Base-by-base conservation (phyloP, 2,888 invertebrate species). In the Venustoraphidia nigricollis region DNA sequence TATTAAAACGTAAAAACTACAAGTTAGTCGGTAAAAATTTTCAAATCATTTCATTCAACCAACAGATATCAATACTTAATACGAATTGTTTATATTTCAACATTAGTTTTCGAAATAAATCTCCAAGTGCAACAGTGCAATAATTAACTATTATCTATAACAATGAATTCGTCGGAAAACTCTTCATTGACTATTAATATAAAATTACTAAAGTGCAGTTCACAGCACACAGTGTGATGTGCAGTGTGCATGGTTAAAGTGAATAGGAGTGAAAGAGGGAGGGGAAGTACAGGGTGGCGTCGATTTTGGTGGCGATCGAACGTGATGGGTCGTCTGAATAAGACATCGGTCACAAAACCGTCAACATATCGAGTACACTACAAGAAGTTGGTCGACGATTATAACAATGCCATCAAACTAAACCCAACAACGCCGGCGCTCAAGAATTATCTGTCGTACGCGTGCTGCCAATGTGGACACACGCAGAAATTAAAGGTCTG, bases 391-490 rank as follows among this genome's bases (percentile, higher is more conserved):
- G 70, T 72, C 54, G 74, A 77, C 61, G 76, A 76, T 55, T 69
- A 67, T 57, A 65, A 66, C 51, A 64, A 27, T 27, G 27, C 27
- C 27, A 27, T 27, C 27, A 27, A 27, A 27, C 27, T 27, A 27
- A 27, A 27, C 27, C 27, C 27, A 27, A 27, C 27, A 27, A 27
- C 27, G 27, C 72, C 73, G 39, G 66, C 69, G 34, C 59, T 73
- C 50, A 72, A 73, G 55, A 73, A 75, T 57, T 74, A 73, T 60
- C 64, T 76, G 60, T 74, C 75, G 48, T 76, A 75, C 60, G 75
- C 73, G 57, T 76, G 76, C 62, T 71, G 72, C 58, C 73, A 73
- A 57, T 76, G 76, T 57, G 76, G 76, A 51, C 75, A 76, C 62
- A 71, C 70, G 58, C 76, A 76, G 60, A 73, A 73, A 59, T 60